Evolutionary conservation across 2,797 vertebrate species (phyloP), one percentile per base, ranked within the genome.

Genomic region (Xiphorhynchus erythropygius): DNA sequence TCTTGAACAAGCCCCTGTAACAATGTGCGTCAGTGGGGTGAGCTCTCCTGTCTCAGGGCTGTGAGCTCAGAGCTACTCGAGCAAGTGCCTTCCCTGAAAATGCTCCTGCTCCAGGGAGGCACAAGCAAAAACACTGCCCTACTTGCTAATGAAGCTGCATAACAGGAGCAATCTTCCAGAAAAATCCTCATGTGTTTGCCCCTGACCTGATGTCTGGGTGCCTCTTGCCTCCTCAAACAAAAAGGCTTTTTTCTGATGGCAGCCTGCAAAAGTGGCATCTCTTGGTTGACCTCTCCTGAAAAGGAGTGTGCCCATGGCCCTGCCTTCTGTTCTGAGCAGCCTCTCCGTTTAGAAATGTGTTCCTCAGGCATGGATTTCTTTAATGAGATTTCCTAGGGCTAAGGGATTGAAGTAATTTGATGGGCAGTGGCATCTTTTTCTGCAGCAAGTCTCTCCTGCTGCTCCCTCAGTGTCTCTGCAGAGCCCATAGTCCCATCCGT

Each of bases 401-500:
- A 3, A 80, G 46, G 86, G 87, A 71, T 93, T 74, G 41, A n/a
- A 80, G 35, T 76, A 13, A 60, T 80, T 89, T 79, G 52, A 84
- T 77, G 71, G 90, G 37, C 81, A 78, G 33, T 13, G 41, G 53
- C 60, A 32, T 67, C 25, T 93, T 25, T 70, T 84, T 28, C 46
- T 75, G 52, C 35, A 50, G 69, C 1, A 2, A 11, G 7, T 67
- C 75, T 56, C 60, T 87, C 19, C 42, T 1, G 6, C 68, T 77
- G 59, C 30, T 87, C 60, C 2, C 1, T 56, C 5, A 1, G 24
- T 37, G 28, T 82, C 41, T 77, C 60, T n/a, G 32, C 74, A 46
- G 79, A 47, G n/a, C 25, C 19, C 8, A 17, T 68, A 0, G 0
- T 18, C 32, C n/a, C 3, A 0, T 57, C 18, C 39, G 19, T 8